Percentiles rank a stretch among this genome's conserved stretches.
Evolutionary conservation across 2,888 invertebrate species (phyloP).

Genomic region (Xestobium rufovillosum): DNA sequence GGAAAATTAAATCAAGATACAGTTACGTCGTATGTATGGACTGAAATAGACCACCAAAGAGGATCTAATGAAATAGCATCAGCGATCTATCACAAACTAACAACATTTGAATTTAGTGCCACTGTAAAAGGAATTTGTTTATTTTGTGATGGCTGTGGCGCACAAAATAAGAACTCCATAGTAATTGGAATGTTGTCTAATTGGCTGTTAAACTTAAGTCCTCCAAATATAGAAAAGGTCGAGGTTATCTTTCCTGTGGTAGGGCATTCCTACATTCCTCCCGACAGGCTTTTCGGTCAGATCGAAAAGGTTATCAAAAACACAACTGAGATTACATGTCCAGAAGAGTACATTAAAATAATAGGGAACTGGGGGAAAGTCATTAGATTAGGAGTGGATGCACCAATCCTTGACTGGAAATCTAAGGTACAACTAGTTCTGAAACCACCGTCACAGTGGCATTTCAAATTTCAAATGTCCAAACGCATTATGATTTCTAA

Average conservation of each 20-base stretch:
- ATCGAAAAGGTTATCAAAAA: constrained; percentile 25
- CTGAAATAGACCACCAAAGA: constrained; percentile 26
- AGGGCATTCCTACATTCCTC: constrained; percentile 28
- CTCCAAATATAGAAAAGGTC: constrained; percentile 18
- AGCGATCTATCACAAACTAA: constrained; percentile 22
- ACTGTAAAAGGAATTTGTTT: constrained; percentile 20
- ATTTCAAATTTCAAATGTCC: constrained; percentile 21
- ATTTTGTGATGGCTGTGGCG: constrained; percentile 6
- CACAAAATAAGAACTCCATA: constrained; percentile 4
- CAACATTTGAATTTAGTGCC: constrained; percentile 7
- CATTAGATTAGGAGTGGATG: constrained; percentile 15
- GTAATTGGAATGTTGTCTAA: constrained; percentile 6
- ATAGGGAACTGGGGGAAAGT: constrained; percentile 17
- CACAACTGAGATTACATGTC: constrained; percentile 19
- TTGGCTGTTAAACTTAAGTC: constrained; percentile 16
- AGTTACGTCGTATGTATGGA: constrained; percentile 25
- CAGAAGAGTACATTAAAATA: constrained; percentile 24
- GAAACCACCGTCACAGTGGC: constrained; percentile 23
- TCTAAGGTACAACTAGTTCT: constrained; percentile 15
- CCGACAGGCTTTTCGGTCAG: constrained; percentile 28
- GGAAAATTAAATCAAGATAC: constrained; percentile 4
- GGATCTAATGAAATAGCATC: constrained; percentile 29
- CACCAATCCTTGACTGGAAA: constrained; percentile 22
- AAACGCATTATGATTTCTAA: constrained; percentile 18
- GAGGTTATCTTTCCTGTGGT: constrained; percentile 26